phyloP scores from a whole-genome alignment of 1,140 invertebrate genomes.

The Drosophila sp. region DNA sequence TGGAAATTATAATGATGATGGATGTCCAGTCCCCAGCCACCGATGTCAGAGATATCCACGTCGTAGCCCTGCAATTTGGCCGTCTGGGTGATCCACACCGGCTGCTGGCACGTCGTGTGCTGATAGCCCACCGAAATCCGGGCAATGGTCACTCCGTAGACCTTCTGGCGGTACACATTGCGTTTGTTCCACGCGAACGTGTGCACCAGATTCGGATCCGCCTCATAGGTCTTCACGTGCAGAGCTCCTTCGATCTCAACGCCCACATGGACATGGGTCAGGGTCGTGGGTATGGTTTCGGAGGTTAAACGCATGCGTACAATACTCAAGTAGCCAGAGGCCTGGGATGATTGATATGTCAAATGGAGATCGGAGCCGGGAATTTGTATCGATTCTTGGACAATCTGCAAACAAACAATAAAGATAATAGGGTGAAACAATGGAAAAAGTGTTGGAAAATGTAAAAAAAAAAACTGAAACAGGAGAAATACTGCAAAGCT shows the following conservation, averaged over 20 bases:
- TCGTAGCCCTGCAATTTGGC: conserved; percentile 98
- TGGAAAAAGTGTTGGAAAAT: background rate
- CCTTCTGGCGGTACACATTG: conserved; percentile 98
- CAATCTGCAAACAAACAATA: conserved; percentile 87
- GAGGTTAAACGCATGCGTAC: conserved; percentile 96
- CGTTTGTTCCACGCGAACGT: conserved; percentile 98
- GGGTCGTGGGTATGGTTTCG: conserved; percentile 89
- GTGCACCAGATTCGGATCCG: conserved; percentile 96
- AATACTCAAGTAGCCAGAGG: conserved; percentile 95
- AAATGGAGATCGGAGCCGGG: conserved; percentile 95
- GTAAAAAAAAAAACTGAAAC: background rate
- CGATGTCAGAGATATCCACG: conserved; percentile 97
- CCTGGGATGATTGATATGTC: conserved; percentile 96
- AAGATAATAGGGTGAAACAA: background rate
- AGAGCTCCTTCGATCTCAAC: conserved; percentile 96
- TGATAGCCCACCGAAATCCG: conserved; percentile 97
- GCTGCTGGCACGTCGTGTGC: conserved; percentile 92
- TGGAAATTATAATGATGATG: conserved; percentile 99
- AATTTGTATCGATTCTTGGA: conserved; percentile 96
- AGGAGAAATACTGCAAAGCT: background rate
- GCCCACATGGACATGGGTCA: conserved; percentile 94
- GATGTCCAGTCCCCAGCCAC: conserved; percentile 98
- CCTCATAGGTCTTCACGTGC: conserved; percentile 96
- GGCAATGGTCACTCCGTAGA: conserved; percentile 94
- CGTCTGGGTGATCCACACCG: conserved; percentile 97